These are phyloP conservation scores for Trissolcus brochymenae DNA, from an alignment of 2,888 invertebrate species.

Conservation along the genomic window DNA sequence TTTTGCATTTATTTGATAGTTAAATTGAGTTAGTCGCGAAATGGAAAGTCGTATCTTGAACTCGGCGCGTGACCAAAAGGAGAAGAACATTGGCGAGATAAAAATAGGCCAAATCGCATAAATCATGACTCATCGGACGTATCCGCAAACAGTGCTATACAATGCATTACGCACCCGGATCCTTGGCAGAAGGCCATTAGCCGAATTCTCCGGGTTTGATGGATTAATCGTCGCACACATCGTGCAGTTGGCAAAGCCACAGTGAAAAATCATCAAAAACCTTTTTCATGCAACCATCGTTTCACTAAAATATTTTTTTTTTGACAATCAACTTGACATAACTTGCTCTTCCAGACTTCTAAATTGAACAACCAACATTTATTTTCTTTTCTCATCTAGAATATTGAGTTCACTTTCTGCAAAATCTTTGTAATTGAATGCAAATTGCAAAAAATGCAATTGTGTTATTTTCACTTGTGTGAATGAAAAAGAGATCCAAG, in stretches of 20 bases:
- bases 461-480: too few relatives aligned
- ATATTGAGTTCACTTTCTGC: too few relatives aligned
- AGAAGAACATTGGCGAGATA: constrained; percentile 31
- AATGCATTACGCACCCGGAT: constrained; percentile 29
- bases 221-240: constrained; percentile 30
- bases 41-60: constrained; percentile 34
- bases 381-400: too few relatives aligned
- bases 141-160: constrained; percentile 29
- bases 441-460: too few relatives aligned
- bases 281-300: too few relatives aligned
- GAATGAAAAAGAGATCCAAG: too few relatives aligned
- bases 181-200: constrained; percentile 46
- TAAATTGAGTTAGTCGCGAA: constrained; percentile 3
- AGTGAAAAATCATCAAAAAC: constrained; percentile 3
- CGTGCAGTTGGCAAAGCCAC: constrained; percentile 19
- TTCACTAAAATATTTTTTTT: too few relatives aligned
- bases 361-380: too few relatives aligned
- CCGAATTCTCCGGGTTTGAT: constrained; percentile 36
- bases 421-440: too few relatives aligned
- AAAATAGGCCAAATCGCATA: constrained; percentile 46
- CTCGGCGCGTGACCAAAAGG: constrained; percentile 18
- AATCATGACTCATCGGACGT: constrained; percentile 49
- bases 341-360: too few relatives aligned
- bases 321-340: too few relatives aligned
- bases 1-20: too few relatives aligned